Evolutionary conservation across 2,888 invertebrate species (phyloP).

Genomic region (Microdon myrmicae): DNA sequence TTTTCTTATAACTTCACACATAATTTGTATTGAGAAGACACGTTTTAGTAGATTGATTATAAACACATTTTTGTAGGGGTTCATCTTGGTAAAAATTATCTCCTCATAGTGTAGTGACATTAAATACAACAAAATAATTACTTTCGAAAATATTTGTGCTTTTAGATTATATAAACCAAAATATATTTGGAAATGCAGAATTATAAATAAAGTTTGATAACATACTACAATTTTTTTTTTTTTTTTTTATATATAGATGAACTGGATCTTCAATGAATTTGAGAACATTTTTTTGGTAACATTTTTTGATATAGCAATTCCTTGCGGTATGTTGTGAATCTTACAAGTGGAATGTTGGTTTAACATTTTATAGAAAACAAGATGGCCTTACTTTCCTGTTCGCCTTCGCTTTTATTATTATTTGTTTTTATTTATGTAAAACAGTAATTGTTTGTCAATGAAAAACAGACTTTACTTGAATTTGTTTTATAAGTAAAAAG

Average conservation of each 20-base stretch:
- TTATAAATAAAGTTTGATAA: constrained; percentile 46
- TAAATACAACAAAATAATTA: constrained; percentile 17
- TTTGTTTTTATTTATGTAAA: no score
- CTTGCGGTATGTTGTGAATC: no score
- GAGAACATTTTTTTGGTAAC: constrained; percentile 13
- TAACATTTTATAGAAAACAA: no score
- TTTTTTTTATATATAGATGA: constrained; percentile 41
- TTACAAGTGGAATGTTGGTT: no score
- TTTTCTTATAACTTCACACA: constrained; percentile 1
- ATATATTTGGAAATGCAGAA: constrained; percentile 42
- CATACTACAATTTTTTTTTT: constrained; percentile 43
- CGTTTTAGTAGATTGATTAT: not conserved
- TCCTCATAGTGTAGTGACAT: no score
- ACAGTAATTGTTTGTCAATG: no score
- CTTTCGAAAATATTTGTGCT: constrained; percentile 25
- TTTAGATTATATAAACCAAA: constrained; percentile 41
- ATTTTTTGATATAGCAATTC: no score
- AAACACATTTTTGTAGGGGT: constrained; percentile 9
- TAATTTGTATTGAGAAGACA: not conserved
- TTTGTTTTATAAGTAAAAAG: no score
- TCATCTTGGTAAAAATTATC: constrained; percentile 6
- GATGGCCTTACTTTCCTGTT: no score
- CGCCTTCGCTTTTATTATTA: no score
- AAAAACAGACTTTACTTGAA: no score
- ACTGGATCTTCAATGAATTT: constrained; percentile 35